Base-by-base conservation (phyloP, 2,888 invertebrate genomes). In the Drosophila eohydei region DNA sequence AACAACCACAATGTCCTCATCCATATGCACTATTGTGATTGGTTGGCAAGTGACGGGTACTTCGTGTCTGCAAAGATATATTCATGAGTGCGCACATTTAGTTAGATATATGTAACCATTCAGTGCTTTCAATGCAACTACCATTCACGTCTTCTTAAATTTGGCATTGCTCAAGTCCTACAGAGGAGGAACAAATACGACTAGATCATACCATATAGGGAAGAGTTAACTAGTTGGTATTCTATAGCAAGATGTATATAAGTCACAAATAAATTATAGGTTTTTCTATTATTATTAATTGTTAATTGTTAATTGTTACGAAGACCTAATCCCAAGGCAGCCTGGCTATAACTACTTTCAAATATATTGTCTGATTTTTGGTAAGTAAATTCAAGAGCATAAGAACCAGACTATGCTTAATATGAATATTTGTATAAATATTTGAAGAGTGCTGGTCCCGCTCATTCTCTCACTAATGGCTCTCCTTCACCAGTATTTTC, bases 1-100 rank as follows among this genome's bases (percentile, higher is more conserved):
- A 94, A 99, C 97, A 94, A 99, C 99, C 94, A 99, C 96, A 95
- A 99, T 95, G 95, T 99, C 98, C 94, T 98, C 98, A 95, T 97
- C 98, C 95, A 98, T 97, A 95, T 97, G 97, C 93, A 99, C 96
- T 94, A 99, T 97, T 95, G 97, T 96, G 95, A 99, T 97, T 94
- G 97, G 96, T 95, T 97, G 96, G 94, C 97, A 97, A 94, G 98
- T 96, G 94, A 99, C 98, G 93, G 99, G 98, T 94, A 98, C 97
- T 96, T 99, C 99, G 95, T 99, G 99, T 96, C 98, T 98, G 96
- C 93, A 96, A 80, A 80, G 82, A 80, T 74, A 65, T 71, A 63
- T 70, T 72, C 44, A 77, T 67, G 71, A 74, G 62, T 74, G 62
- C 68, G 77, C 65, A 57, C 52, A 48, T 69, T 80, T 60, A 60